Base-by-base conservation (phyloP, 2,888 invertebrate species). In the Lasius fuliginosus region DNA sequence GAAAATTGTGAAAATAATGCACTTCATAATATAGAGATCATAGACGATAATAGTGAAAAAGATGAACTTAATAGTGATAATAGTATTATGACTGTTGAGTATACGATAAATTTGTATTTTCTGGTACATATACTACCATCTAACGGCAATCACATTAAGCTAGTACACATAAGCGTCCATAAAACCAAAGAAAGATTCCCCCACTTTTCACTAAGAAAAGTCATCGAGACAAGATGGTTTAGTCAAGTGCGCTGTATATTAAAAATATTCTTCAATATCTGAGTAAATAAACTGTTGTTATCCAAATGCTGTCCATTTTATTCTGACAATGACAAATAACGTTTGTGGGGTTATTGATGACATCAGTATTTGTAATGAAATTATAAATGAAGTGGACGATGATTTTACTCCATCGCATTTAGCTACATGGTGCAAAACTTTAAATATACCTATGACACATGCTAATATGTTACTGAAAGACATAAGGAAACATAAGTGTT, bases 401-500 rank as follows among this genome's bases (percentile, higher is more conserved):
- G 64, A 64, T 36, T 64, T 64, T 64, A 64, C 36, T 36, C n/a
- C n/a, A 36, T 64, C 1, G 4, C 64, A 36, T 33, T 9, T 64
- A 1, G 36, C 64, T 36, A 64, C 1, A 64, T 64, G 64, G 64
- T 64, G 64, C n/a, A 64, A n/a, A 64, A 64, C 36, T 64, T 64
- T 36, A 36, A 64, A 64, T 36, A 8, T 36, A n/a, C 18, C n/a
- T n/a, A 64, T 4, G 3, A 64, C 64, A 11, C 64, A 64, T 64
- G 64, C n/a, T 36, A 36, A 64, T 64, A 4, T 40, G 36, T 3
- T 40, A 1, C 6, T 40, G 40, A 65, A 40, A 8, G 23, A 40
- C 5, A 12, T 40, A 65, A n/a, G 23, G 12, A 65, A 65, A 65
- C 23, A 65, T 40, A 36, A 65, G 2, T 40, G 12, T 40, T 65